Base-by-base conservation (phyloP, 2,113 vertebrate species). In the Microcebus tavaratra region DNA sequence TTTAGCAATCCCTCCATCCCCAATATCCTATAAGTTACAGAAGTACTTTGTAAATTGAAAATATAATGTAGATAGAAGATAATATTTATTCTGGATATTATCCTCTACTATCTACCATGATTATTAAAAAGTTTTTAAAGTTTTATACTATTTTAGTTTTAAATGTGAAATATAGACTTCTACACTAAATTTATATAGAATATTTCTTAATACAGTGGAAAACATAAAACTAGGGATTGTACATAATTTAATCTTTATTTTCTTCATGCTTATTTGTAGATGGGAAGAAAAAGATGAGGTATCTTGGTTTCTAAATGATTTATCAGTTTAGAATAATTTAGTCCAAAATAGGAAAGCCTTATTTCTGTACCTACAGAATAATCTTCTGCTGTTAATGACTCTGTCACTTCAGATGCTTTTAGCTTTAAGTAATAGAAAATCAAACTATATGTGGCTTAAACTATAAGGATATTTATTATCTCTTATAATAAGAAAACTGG, bases 271-370 rank as follows among this genome's bases (percentile, higher is more conserved):
- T 90, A 67, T 79, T 93, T 90, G 78, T 34, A 53, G 50, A 42
- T 88, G 36, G 36, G 50, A 90, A 95, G 50, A 53, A 83, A 91
- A 86, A 50, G 27, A 57, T 72, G n/a, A 89, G 11, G 2, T 88
- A 34, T 75, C 67, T 95, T n/a, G 78, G 14, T 95, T 90, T 91
- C 45, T 96, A 50, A 88, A 45, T 93, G 81, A 57, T 48, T 92
- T 95, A n/a, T 85, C 59, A 61, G 42, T 89, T 95, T 91, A 65
- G 48, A 94, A 76, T 93, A 45, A 91, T 42, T 50, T 85, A 89
- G 39, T 79, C 13, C 68, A 83, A 65, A 95, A 18, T 91, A 36
- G 89, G n/a, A 86, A 88, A 89, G 11, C n/a, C 5, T 88, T 48
- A 57, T 94, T 90, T 97, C 39, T 96, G 3, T 81, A 75, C 45